Evolutionary conservation across 2,888 invertebrate genomes (phyloP).

Genomic region (Cordilura impudica): DNA sequence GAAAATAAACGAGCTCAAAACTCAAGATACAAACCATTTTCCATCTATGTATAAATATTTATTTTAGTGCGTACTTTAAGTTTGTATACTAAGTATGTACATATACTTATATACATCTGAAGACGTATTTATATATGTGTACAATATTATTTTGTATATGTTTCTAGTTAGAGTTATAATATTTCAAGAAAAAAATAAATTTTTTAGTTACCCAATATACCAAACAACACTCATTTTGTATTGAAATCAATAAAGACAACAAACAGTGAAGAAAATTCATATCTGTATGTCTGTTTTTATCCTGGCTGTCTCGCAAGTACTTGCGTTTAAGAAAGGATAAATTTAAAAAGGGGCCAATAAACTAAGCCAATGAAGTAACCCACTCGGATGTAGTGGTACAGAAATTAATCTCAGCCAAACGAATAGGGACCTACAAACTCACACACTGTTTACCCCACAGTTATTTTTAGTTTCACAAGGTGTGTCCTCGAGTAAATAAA

Average conservation of each 20-base stretch:
- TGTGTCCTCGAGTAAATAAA: constrained; percentile 37
- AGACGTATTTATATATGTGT: no score
- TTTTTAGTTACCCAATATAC: neutral
- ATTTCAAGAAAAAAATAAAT: neutral
- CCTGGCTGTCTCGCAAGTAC: neutral
- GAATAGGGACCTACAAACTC: constrained; percentile 29
- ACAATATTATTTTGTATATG: no score
- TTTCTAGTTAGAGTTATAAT: no score
- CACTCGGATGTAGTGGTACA: constrained; percentile 27
- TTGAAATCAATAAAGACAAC: constrained; percentile 32
- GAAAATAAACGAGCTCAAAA: constrained; percentile 7
- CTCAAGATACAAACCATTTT: neutral
- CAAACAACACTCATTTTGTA: constrained; percentile 9
- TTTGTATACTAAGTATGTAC: no score
- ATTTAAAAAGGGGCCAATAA: neutral
- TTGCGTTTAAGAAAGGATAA: neutral
- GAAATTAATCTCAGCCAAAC: constrained; percentile 50
- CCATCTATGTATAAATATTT: neutral
- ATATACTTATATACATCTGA: no score
- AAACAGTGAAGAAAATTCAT: neutral
- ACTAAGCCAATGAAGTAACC: constrained; percentile 2
- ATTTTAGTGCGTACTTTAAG: no score
- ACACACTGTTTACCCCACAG: neutral
- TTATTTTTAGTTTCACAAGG: constrained; percentile 13
- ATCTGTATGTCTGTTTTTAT: neutral